Conservation (phyloP, 2,113 vertebrate genomes). For the Calidris pugnax region DNA sequence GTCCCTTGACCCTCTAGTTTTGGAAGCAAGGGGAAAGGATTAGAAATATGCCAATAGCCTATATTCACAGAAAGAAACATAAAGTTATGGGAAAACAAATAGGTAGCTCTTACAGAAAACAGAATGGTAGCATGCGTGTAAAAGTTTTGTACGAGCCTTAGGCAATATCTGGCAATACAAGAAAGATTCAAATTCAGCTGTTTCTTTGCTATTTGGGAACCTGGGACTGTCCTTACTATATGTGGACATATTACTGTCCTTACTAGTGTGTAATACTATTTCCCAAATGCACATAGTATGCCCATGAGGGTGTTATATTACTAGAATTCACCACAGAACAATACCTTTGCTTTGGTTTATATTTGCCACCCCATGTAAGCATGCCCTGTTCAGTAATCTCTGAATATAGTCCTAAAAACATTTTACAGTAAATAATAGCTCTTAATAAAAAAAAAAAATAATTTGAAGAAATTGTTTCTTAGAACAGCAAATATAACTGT, state of each 20-base stretch:
- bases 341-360: not conserved
- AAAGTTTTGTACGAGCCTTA: not conserved
- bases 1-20: fast-evolving
- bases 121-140: not conserved
- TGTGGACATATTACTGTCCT: not conserved
- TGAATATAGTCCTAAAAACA: not conserved
- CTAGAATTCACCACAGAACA: not conserved
- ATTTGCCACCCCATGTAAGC: not conserved
- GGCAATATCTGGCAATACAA: not conserved
- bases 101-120: not conserved
- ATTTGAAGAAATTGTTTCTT: not conserved
- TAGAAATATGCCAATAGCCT: not conserved
- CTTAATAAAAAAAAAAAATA: not conserved
- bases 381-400: not conserved
- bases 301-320: not conserved
- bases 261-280: not conserved
- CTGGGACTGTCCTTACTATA: too few relatives aligned
- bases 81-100: not conserved
- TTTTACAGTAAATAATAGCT: not conserved
- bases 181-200: not conserved
- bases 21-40: not conserved
- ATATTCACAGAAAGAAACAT: not conserved
- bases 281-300: not conserved
- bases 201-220: not conserved
- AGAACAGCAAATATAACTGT: not conserved